Percentiles rank a stretch among this genome's conserved stretches.
phyloP scores from a whole-genome alignment of 2,888 invertebrate genomes.

The Nomada lathburiana region DNA sequence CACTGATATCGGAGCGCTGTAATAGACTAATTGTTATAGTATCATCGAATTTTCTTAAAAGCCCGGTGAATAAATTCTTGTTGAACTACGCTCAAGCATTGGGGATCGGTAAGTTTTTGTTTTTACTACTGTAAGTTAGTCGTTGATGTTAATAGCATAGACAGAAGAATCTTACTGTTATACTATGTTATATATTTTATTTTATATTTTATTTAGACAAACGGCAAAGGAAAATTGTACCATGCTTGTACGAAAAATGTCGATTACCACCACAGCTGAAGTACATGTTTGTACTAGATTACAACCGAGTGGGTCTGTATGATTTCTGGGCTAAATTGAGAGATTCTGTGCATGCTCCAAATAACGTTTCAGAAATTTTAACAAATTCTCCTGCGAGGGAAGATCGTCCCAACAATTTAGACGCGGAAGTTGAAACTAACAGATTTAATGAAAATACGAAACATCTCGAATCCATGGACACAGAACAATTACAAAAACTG shows the following conservation, averaged over 20 bases:
- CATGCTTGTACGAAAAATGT: constrained; percentile 89
- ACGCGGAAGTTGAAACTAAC: not conserved
- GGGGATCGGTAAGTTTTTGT: constrained; percentile 88
- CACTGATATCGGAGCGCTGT: constrained; percentile 91
- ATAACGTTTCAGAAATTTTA: not conserved
- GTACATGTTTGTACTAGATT: constrained; percentile 89
- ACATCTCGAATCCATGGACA: not conserved
- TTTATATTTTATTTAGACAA: constrained; percentile 81
- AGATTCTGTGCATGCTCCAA: constrained; percentile 85
- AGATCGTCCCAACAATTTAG: not conserved
- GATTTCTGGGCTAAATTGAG: constrained; percentile 90
- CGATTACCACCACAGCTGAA: constrained; percentile 88
- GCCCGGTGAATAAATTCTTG: constrained; percentile 91
- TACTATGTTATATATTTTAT: not conserved
- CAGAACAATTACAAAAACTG: no score
- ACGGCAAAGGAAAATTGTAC: constrained; percentile 88
- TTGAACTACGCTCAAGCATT: constrained; percentile 92
- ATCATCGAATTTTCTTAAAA: constrained; percentile 91
- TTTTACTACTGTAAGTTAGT: not conserved
- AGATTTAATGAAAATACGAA: not conserved
- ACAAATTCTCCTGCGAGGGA: constrained; percentile 11
- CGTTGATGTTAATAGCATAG: not conserved
- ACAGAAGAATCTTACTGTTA: not conserved
- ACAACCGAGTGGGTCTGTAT: constrained; percentile 86
- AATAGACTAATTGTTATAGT: constrained; percentile 91